A percentile compares a stretch with the other conserved stretches of the same genome.
These are phyloP conservation scores for Polydrusus pterygomalis DNA, from an alignment of 2,888 invertebrate species.

Conservation along the genomic window DNA sequence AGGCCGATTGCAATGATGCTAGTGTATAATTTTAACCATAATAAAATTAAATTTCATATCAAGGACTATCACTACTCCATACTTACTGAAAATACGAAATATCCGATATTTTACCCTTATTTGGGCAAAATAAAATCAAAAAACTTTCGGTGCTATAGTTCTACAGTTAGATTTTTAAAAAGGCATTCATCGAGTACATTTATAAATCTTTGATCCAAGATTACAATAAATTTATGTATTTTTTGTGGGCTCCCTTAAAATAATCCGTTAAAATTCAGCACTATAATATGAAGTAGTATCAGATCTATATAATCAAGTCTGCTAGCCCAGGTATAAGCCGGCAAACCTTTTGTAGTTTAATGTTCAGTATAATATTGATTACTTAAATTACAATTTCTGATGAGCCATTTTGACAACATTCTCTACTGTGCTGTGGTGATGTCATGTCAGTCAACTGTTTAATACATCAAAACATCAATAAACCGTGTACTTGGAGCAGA, in stretches of 20 bases:
- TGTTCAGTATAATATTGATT: conserved; percentile 33
- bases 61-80: too few relatives aligned
- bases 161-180: too few relatives aligned
- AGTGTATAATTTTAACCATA: too few relatives aligned
- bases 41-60: too few relatives aligned
- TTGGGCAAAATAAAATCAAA: too few relatives aligned
- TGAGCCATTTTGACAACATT: conserved; percentile 25
- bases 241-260: not conserved
- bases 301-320: conserved; percentile 9
- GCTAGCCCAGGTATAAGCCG: conserved; percentile 11
- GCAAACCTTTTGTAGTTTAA: conserved; percentile 26
- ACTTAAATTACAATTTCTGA: conserved; percentile 27
- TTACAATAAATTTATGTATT: not conserved
- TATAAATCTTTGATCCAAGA: too few relatives aligned
- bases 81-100: too few relatives aligned
- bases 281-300: not conserved
- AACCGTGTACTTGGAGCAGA: not conserved
- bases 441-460: conserved; percentile 22
- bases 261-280: too few relatives aligned
- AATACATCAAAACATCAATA: conserved; percentile 13
- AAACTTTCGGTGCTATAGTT: too few relatives aligned
- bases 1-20: too few relatives aligned
- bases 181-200: too few relatives aligned
- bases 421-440: not conserved
- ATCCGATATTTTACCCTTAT: too few relatives aligned